A percentile compares a stretch with the other conserved stretches of the same genome.
These are phyloP conservation scores for Ectropis grisescens DNA, from an alignment of 1,140 invertebrate genomes.

Conservation along the genomic window DNA sequence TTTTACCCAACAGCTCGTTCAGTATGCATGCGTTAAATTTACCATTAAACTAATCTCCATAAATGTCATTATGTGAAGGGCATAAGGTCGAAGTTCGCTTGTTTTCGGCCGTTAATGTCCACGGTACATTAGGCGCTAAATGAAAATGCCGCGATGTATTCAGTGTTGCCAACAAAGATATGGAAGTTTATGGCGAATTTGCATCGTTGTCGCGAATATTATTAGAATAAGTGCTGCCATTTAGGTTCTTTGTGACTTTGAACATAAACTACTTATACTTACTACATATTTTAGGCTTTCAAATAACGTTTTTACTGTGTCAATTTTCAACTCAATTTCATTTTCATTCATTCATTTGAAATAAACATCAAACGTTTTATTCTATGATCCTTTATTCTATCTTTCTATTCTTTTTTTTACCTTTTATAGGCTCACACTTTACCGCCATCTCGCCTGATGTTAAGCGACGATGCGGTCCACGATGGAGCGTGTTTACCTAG, in stretches of 20 bases:
- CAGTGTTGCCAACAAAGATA: neutral
- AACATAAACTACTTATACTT: neutral
- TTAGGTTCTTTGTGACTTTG: neutral
- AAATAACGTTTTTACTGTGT: neutral
- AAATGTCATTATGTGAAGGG: constrained; percentile 7
- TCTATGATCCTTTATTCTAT: no score
- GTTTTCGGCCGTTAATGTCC: neutral
- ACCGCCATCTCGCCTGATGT: no score
- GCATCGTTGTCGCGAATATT: no score
- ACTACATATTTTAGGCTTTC: neutral
- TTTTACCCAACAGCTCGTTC: no score
- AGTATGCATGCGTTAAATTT: neutral
- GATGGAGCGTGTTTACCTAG: no score
- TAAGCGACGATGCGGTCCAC: no score
- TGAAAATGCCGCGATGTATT: constrained; percentile 8
- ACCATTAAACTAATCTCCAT: constrained; percentile 1
- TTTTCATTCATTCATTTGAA: no score
- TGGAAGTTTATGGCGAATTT: neutral
- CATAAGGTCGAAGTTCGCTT: constrained; percentile 1
- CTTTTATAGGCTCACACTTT: no score
- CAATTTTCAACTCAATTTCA: neutral
- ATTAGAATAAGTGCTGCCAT: no score
- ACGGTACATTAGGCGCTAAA: constrained; percentile 20
- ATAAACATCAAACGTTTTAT: no score
- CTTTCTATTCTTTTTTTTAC: no score